Evolutionary conservation across 2,888 invertebrate genomes (phyloP).

Genomic region (Orthosia gracilis): DNA sequence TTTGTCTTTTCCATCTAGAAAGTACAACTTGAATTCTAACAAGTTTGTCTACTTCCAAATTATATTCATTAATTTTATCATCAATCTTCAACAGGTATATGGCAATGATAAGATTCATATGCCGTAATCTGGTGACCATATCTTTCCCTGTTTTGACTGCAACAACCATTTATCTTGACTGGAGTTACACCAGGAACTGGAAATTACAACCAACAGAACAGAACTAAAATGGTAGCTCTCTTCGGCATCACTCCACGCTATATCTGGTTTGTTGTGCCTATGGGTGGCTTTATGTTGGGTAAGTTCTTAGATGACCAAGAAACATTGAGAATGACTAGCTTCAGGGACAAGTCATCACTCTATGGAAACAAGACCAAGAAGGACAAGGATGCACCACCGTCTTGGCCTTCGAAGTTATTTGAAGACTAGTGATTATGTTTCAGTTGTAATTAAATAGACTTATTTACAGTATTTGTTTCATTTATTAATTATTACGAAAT

Average conservation of each 20-base stretch:
- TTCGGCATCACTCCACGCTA: slow-evolving; percentile 91
- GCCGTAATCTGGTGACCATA: slow-evolving; percentile 93
- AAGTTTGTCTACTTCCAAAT: neutral
- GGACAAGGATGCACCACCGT: slow-evolving; percentile 92
- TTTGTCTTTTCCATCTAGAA: neutral
- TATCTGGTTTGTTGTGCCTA: slow-evolving; percentile 88
- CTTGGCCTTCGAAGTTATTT: slow-evolving; percentile 92
- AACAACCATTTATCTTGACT: slow-evolving; percentile 93
- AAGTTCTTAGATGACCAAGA: slow-evolving; percentile 93
- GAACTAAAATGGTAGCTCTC: slow-evolving; percentile 89
- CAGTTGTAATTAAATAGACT: slow-evolving; percentile 63
- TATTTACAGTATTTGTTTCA: slow-evolving; percentile 42
- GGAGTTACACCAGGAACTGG: slow-evolving; percentile 94
- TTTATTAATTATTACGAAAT: neutral
- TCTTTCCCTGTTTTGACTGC: slow-evolving; percentile 92
- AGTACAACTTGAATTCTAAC: neutral
- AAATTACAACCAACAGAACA: slow-evolving; percentile 87
- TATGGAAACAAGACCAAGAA: slow-evolving; percentile 91
- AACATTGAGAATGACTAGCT: slow-evolving; percentile 93
- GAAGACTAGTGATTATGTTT: slow-evolving; percentile 41
- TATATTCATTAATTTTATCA: neutral
- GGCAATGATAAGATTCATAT: slow-evolving; percentile 89
- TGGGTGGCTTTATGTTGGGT: slow-evolving; percentile 92
- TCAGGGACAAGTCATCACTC: slow-evolving; percentile 95
- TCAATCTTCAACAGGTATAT: slow-evolving; percentile 82